Evolutionary conservation across 2,113 vertebrate genomes (phyloP).

Genomic region (Sebastes schlegelii): DNA sequence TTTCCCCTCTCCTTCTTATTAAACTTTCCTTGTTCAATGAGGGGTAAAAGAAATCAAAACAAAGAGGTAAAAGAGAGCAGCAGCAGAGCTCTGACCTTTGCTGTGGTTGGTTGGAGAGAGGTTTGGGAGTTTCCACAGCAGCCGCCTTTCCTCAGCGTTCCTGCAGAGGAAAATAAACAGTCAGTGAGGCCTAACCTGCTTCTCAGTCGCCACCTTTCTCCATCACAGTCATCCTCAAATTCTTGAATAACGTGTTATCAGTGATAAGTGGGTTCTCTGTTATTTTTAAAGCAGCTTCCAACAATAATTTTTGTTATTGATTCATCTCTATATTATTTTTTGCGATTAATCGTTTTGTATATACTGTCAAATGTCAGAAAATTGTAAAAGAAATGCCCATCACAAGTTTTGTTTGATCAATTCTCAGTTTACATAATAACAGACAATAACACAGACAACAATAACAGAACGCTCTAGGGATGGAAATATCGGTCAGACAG

Average conservation of each 20-base stretch:
- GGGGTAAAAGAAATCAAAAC: background rate
- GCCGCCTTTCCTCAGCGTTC: slow-evolving; percentile 91
- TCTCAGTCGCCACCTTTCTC: background rate
- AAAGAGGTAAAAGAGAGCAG: background rate
- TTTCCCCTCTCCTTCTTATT: background rate
- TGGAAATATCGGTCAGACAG: background rate
- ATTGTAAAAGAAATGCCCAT: too few species aligned
- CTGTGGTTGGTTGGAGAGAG: slow-evolving; percentile 85
- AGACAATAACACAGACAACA: background rate
- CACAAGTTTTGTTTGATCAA: background rate
- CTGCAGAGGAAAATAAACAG: slow-evolving; percentile 72
- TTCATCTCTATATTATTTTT: background rate
- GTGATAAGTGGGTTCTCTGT: too few species aligned
- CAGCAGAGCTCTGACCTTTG: slow-evolving; percentile 84
- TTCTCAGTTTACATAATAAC: background rate
- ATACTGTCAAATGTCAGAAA: background rate
- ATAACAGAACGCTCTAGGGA: background rate
- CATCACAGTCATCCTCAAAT: background rate
- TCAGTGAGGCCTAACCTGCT: background rate
- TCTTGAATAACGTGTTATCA: background rate
- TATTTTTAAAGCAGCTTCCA: background rate
- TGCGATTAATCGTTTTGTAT: background rate
- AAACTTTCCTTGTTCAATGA: background rate
- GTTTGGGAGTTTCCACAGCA: slow-evolving; percentile 93
- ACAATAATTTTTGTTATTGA: background rate